Evolutionary conservation across 2,797 vertebrate species (phyloP), one percentile per base, ranked within the genome.

Genomic region (Smutsia temminckii): DNA sequence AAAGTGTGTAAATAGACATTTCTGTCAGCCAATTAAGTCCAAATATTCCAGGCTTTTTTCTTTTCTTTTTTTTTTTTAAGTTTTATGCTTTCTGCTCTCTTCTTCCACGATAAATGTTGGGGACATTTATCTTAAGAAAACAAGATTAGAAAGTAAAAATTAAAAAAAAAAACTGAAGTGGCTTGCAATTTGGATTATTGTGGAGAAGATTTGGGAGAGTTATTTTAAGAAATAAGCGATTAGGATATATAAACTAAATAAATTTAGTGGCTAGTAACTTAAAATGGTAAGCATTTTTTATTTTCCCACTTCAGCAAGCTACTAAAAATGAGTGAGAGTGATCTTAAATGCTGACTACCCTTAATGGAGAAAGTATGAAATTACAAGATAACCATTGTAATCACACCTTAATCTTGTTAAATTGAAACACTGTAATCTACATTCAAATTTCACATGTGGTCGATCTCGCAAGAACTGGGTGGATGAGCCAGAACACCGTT

Each of bases 321-420:
- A 69, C 86, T 97, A 86, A 61, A 94, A 89, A 87, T 89, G 75
- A 91, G 72, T 49, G 51, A 88, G 79, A 84, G 27, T 46, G 79
- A 83, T 93, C 61, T 77, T 94, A 96, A 96, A 96, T 75, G 63
- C 89, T 77, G 91, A 87, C 90, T 95, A 95, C 32, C 78, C 79
- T 94, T 96, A 95, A 96, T 96, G 83, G 89, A 95, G 51, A 97
- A 96, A 89, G 83, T 97, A 95, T 95, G 89, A 96, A 96, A 97
- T 97, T 95, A 91, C 85, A 91, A 96, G 96, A 94, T 96, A 94
- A 89, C 93, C 89, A 95, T 92, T 92, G 88, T 95, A 96, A 97
- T 97, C 96, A 90, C 94, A 98, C 93, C 94, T 97, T 96, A 97
- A 95, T 97, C 97, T 96, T 95, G 95, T 96, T 96, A 97, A 96